Evolutionary conservation across 2,113 vertebrate species (phyloP).

Genomic region (Chaenogobius annularis): DNA sequence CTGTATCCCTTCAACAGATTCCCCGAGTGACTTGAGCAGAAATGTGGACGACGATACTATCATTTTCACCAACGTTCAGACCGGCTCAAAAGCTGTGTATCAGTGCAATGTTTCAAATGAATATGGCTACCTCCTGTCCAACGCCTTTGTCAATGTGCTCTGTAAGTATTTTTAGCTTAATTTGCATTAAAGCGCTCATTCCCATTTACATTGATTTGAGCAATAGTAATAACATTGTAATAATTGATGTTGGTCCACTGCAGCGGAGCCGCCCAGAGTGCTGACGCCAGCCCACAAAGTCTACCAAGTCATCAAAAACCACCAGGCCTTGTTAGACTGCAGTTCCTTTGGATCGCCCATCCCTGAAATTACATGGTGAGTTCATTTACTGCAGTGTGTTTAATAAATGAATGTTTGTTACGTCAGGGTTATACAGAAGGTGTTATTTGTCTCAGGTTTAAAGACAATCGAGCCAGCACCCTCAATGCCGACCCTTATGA

Average conservation of each 20-base stretch:
- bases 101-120: slow-evolving; percentile 96
- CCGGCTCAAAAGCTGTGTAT: slow-evolving; percentile 90
- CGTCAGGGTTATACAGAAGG: neutral
- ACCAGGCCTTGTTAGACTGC: slow-evolving; percentile 85
- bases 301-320: slow-evolving; percentile 90
- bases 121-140: slow-evolving; percentile 91
- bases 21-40: slow-evolving; percentile 87
- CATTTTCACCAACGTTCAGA: slow-evolving; percentile 88
- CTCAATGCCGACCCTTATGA: slow-evolving; percentile 83
- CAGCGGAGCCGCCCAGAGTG: slow-evolving; percentile 92
- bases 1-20: slow-evolving; percentile 72
- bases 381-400: slow-evolving; percentile 2
- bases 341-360: slow-evolving; percentile 91
- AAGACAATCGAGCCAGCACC: slow-evolving; percentile 83
- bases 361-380: slow-evolving; percentile 90
- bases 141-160: slow-evolving; percentile 95
- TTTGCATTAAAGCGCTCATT: slow-evolving; percentile 11
- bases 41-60: slow-evolving; percentile 90
- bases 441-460: slow-evolving; percentile 81
- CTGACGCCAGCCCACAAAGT: slow-evolving; percentile 83
- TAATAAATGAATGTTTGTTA: neutral
- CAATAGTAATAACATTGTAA: slow-evolving; percentile 26
- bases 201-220: slow-evolving; percentile 19
- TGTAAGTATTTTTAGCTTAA: slow-evolving; percentile 78
- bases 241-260: slow-evolving; percentile 55